Evolutionary conservation across 2,797 vertebrate species (phyloP).

Genomic region (Varecia variegata): DNA sequence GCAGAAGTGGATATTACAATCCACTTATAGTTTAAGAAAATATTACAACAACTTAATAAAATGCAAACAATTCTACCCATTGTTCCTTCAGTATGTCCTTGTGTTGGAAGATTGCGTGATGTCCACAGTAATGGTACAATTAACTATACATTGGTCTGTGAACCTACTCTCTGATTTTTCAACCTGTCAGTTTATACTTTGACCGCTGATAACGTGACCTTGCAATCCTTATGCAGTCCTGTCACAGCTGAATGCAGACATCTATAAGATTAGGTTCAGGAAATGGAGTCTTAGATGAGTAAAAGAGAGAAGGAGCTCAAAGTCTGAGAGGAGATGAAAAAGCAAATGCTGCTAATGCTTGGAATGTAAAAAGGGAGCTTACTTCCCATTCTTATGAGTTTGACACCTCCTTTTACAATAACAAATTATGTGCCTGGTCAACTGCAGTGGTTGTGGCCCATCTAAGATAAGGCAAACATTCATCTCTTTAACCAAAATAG

Average conservation of each 20-base stretch:
- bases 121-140: conserved; percentile 43
- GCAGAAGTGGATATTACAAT: neutral
- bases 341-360: conserved; percentile 69
- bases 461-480: conserved; percentile 23
- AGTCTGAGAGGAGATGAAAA: conserved; percentile 65
- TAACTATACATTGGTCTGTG: conserved; percentile 61
- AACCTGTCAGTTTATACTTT: conserved; percentile 51
- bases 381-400: conserved; percentile 66
- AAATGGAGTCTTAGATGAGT: conserved; percentile 78
- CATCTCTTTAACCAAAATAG: conserved; percentile 56
- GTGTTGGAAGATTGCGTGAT: neutral
- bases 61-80: neutral
- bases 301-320: conserved; percentile 59
- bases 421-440: conserved; percentile 67
- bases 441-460: conserved; percentile 39
- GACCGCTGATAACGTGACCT: conserved; percentile 69
- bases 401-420: conserved; percentile 52
- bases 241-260: conserved; percentile 81
- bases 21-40: neutral
- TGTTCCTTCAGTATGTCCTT: neutral
- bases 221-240: conserved; percentile 63
- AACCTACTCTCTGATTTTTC: conserved; percentile 73
- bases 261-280: conserved; percentile 76
- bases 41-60: neutral
- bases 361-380: conserved; percentile 65